Evolutionary conservation across 2,888 invertebrate species (phyloP).

Genomic region (Drosophila diplacantha): DNA sequence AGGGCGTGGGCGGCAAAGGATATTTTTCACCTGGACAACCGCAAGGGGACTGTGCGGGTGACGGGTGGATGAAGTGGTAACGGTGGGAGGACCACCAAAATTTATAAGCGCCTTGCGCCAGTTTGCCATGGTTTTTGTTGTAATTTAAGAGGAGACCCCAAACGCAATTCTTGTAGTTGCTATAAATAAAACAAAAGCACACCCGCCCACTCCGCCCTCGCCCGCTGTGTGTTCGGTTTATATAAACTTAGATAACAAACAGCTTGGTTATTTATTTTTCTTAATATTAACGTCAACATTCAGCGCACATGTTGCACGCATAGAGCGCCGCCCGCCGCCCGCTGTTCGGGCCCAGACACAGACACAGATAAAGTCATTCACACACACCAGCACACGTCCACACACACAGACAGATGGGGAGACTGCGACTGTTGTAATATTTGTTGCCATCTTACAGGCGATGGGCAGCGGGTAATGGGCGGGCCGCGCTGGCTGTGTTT

Average conservation of each 20-base stretch:
- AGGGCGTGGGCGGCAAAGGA: slow-evolving; percentile 18
- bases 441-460: slow-evolving; percentile 71
- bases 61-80: slow-evolving; percentile 2
- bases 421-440: slow-evolving; percentile 52
- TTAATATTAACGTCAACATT: slow-evolving; percentile 73
- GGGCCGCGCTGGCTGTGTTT: slow-evolving; percentile 16
- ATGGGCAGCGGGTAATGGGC: slow-evolving; percentile 57
- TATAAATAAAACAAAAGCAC: slow-evolving; percentile 66
- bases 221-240: slow-evolving; percentile 55
- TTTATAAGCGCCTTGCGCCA: slow-evolving; percentile 65
- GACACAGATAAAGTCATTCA: slow-evolving; percentile 69
- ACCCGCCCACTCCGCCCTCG: slow-evolving; percentile 9
- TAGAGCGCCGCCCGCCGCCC: slow-evolving; percentile 39
- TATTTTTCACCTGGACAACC: slow-evolving; percentile 34
- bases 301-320: slow-evolving; percentile 73
- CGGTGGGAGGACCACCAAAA: slow-evolving; percentile 41
- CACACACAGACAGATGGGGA: slow-evolving; percentile 23
- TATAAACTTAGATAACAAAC: slow-evolving; percentile 72
- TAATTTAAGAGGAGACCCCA: slow-evolving; percentile 61
- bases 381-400: slow-evolving; percentile 39
- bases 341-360: slow-evolving; percentile 44
- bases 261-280: slow-evolving; percentile 71
- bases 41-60: slow-evolving; percentile 4
- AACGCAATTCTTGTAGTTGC: slow-evolving; percentile 68
- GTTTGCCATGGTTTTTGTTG: slow-evolving; percentile 53